Conservation (phyloP, 2,797 vertebrate genomes). For the Lagocephalus sceleratus region DNA sequence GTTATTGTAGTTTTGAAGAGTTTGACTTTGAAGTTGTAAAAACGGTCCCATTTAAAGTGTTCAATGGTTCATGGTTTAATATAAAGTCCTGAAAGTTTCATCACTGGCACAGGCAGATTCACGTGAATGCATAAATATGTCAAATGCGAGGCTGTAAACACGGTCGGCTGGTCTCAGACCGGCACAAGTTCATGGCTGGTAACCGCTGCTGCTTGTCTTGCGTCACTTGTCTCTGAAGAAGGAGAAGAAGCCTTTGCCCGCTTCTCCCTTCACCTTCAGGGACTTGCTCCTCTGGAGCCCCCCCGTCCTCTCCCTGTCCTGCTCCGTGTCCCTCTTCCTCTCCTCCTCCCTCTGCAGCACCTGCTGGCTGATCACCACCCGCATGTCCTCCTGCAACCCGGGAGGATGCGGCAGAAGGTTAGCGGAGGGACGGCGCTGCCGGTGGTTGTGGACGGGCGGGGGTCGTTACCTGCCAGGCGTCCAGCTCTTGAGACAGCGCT, state of each 20-base stretch:
- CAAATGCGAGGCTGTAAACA: conserved; percentile 37
- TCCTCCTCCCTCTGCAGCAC: conserved; percentile 70
- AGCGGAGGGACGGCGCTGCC: no score
- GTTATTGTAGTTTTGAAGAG: no score
- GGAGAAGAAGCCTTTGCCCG: conserved; percentile 73
- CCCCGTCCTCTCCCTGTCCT: conserved; percentile 19
- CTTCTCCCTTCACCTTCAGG: conserved; percentile 69
- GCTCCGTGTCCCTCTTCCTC: conserved; percentile 38
- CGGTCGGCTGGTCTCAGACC: no score
- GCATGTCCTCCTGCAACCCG: conserved; percentile 80
- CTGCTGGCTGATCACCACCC: conserved; percentile 77
- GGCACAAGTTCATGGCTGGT: conserved; percentile 17
- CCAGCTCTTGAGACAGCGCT: conserved; percentile 77
- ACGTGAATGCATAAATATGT: conserved; percentile 35
- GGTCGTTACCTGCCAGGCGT: conserved; percentile 79
- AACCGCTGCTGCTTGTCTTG: neutral
- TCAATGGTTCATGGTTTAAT: conserved; percentile 28
- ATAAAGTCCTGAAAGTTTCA: conserved; percentile 34
- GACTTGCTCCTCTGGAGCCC: conserved; percentile 76
- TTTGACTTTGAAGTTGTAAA: no score
- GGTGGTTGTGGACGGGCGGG: no score
- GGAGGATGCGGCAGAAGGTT: no score
- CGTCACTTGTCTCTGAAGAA: conserved; percentile 72
- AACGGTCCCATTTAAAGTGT: no score
- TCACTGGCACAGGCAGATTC: conserved; percentile 37